phyloP scores from a whole-genome alignment of 30 jellyfish, hydroid and myxozoan species.

The Pelagia noctiluca region DNA sequence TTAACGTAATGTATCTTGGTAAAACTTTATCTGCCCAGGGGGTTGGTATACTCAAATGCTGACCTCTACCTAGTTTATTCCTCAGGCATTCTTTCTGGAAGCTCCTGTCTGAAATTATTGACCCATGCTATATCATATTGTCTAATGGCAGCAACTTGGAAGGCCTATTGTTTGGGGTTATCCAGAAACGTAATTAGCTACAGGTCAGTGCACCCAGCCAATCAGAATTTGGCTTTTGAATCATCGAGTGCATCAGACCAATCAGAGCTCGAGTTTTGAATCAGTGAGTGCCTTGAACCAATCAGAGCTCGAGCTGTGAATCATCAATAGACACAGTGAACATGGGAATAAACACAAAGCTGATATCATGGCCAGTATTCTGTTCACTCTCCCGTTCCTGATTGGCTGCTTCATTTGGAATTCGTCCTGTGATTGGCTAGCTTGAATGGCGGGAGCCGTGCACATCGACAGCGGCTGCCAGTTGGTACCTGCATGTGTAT shows the following conservation, averaged over 20 bases:
- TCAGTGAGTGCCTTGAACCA: conserved; percentile 64
- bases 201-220: conserved; percentile 67
- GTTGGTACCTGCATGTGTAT: conserved; percentile 77
- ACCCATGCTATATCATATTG: neutral
- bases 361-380: conserved; percentile 52
- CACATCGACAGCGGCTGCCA: conserved; percentile 74
- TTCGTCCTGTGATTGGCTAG: conserved; percentile 40
- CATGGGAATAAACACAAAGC: conserved; percentile 62
- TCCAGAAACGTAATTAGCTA: conserved; percentile 28
- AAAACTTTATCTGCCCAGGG: no score
- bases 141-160: neutral
- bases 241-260: conserved; percentile 57
- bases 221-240: conserved; percentile 36
- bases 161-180: conserved; percentile 13
- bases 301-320: conserved; percentile 33
- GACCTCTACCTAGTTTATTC: no score
- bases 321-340: conserved; percentile 4
- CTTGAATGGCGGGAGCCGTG: conserved; percentile 15
- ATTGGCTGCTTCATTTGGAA: conserved; percentile 23
- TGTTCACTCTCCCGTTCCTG: neutral
- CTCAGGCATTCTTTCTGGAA: no score
- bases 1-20: no score
- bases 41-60: no score
- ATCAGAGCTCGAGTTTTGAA: conserved; percentile 35
- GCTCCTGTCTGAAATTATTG: neutral